Evolutionary conservation across 2,797 vertebrate genomes (phyloP).

Genomic region (Echiichthys vipera): DNA sequence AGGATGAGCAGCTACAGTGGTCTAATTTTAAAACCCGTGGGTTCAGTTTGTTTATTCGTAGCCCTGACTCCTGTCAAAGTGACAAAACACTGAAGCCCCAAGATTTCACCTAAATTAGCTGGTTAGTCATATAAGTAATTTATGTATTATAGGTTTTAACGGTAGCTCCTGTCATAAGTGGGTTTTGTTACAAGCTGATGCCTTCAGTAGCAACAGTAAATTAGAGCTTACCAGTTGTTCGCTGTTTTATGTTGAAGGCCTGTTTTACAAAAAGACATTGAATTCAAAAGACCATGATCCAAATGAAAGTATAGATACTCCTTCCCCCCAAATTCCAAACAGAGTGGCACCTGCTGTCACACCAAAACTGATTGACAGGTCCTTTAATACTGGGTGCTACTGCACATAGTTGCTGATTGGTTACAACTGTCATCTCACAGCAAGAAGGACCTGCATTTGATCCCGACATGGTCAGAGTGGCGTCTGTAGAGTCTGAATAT

Average conservation of each 20-base stretch:
- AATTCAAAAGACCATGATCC: not conserved
- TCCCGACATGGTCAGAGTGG: not conserved
- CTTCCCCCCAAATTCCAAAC: not conserved
- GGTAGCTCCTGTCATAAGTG: constrained; percentile 31
- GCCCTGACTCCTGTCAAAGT: constrained; percentile 47
- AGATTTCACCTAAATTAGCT: constrained; percentile 46
- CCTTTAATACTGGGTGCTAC: not conserved
- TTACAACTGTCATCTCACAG: not conserved
- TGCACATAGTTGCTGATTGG: not conserved
- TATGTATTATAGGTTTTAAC: constrained; percentile 16
- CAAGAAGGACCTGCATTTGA: not conserved
- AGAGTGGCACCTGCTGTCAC: not conserved
- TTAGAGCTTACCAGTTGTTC: constrained; percentile 5
- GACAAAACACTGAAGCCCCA: constrained; percentile 32
- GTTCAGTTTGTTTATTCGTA: constrained; percentile 50
- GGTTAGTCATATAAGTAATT: constrained; percentile 19
- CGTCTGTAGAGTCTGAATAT: not conserved
- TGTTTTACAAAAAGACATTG: not conserved
- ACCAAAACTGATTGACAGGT: not conserved
- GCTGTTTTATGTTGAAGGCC: not conserved
- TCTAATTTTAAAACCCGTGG: constrained; percentile 39
- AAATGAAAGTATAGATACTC: not conserved
- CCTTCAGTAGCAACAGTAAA: constrained; percentile 9
- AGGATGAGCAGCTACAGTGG: constrained; percentile 31
- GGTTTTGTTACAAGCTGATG: constrained; percentile 14